phyloP scores from a whole-genome alignment of 1,140 invertebrate species.

The Aporrectodea caliginosa region DNA sequence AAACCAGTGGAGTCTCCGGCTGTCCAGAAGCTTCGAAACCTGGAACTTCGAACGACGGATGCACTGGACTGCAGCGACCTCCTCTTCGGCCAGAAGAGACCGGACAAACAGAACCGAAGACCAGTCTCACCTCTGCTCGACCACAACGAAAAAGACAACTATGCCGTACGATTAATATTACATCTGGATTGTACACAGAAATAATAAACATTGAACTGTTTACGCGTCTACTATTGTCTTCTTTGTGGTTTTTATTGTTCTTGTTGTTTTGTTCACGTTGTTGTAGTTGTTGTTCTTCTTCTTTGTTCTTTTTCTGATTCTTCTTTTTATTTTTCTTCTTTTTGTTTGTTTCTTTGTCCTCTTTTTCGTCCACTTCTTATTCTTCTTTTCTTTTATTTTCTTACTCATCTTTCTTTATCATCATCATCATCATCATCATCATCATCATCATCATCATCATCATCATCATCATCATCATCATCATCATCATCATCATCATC shows the following conservation, averaged over 20 bases:
- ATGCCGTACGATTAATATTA: neutral
- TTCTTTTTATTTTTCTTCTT: no score
- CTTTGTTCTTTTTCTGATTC: no score
- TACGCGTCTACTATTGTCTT: no score
- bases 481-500: conserved; percentile 2
- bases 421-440: neutral
- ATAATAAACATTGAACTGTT: no score
- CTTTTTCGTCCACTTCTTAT: no score
- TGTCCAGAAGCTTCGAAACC: neutral
- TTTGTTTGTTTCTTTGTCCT: no score
- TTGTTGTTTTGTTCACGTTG: no score
- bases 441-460: neutral
- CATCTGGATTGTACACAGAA: no score
- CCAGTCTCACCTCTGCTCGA: neutral
- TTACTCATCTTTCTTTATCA: no score
- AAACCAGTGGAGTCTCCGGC: neutral
- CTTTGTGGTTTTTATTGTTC: no score
- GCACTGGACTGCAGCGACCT: neutral
- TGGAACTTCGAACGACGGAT: neutral
- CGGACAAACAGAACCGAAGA: neutral
- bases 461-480: conserved; percentile 2
- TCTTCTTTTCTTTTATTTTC: no score
- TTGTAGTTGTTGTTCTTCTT: no score
- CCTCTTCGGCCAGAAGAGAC: neutral
- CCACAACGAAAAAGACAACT: neutral